Evolutionary conservation across 2,888 invertebrate genomes (phyloP), one percentile per base, ranked within the genome.

Genomic region (Elgonia sp.): DNA sequence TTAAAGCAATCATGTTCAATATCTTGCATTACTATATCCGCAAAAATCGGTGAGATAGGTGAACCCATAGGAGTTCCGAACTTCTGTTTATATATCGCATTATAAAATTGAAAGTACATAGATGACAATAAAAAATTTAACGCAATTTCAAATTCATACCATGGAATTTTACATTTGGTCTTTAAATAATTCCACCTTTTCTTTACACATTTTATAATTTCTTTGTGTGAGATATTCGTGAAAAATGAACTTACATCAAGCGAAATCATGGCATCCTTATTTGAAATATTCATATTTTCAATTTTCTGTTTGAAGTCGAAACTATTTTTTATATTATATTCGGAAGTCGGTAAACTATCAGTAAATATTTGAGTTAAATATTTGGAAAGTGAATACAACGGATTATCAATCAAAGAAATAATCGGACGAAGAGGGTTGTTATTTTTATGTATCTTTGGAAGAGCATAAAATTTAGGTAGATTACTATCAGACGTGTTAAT

Each of bases 401-500:
- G 77, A 20, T 20, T 65, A 40, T 65, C 53, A 39, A 77, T 20
- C 18, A 16, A 63, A 39, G 77, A 77, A 18, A 77, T 55, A 39
- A 77, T 65, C 18, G 39, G 29, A 20, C 77, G 29, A 65, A 21
- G 53, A 1, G 77, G 77, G 7, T 7, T 39, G 39, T 77, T 53
- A 37, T 53, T 14, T 20, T 77, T 77, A 21, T 77, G 77, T 37
- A 77, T 65, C 37, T 72, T 72, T 39, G 72, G 72, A 10, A 72
- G 18, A 3, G 72, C 72, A 39, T 72, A 72, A 55, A 55, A 72
- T 72, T 40, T 72, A 5, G 72, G 39, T 72, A 72, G 20, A 14
- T 55, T 55, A n/a, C 18, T 6, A n/a, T 55, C 72, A 55, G 72
- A 39, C 21, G 53, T 21, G 16, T 29, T 29, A 29, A 70, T 55